Conservation (phyloP, 2,888 invertebrate genomes). For the Gonocerus acuteangulatus region DNA sequence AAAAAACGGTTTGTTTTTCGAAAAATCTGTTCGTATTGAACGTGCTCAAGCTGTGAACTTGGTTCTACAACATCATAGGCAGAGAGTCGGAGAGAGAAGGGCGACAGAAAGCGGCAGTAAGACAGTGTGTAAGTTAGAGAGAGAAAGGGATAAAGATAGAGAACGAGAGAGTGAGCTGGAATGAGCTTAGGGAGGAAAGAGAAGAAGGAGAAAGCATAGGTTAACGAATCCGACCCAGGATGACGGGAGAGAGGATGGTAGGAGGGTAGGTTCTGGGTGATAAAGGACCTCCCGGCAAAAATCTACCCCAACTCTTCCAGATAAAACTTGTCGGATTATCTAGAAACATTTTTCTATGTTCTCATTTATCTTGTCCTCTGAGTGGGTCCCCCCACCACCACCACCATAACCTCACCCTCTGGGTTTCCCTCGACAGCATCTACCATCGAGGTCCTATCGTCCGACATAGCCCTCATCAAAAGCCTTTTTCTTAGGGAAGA, state of each 20-base stretch:
- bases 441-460: no score
- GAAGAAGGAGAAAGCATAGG: not conserved
- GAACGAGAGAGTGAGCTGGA: not conserved
- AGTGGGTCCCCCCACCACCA: not conserved
- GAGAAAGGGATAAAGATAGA: not conserved
- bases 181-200: not conserved
- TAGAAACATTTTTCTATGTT: conserved; percentile 11
- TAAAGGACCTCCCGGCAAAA: not conserved
- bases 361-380: not conserved
- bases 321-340: conserved; percentile 6
- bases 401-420: not conserved
- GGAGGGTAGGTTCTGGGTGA: not conserved
- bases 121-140: no score
- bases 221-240: no score
- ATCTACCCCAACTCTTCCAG: not conserved
- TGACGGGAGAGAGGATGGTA: not conserved
- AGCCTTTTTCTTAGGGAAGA: not conserved
- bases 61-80: no score
- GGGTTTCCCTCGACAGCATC: no score
- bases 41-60: no score
- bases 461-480: not conserved
- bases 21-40: no score
- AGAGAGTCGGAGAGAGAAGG: no score
- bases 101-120: no score
- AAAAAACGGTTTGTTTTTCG: no score